Percentiles rank a stretch among this genome's conserved stretches.
Conservation (phyloP, 2,113 vertebrate genomes). For the Chlamydotis undulata region DNA sequence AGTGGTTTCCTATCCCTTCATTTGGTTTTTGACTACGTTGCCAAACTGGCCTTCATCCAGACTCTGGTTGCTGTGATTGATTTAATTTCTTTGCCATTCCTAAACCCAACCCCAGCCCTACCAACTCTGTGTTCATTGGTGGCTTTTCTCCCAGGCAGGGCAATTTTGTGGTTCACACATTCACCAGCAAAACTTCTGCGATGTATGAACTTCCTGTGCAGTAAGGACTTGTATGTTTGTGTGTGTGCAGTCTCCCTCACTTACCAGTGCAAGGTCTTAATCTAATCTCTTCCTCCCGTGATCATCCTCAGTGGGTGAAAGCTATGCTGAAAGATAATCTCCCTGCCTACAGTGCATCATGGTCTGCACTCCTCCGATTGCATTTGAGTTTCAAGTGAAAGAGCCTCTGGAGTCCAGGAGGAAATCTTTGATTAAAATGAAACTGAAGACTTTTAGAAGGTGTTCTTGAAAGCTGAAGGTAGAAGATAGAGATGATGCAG, state of each 20-base stretch:
- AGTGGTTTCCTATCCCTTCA: background rate
- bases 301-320: background rate
- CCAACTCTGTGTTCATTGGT: background rate
- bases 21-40: background rate
- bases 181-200: background rate
- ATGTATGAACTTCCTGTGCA: background rate
- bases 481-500: background rate
- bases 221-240: background rate
- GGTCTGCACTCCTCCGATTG: background rate
- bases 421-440: background rate
- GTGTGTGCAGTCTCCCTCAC: background rate
- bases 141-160: background rate
- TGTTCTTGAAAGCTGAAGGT: background rate
- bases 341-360: background rate
- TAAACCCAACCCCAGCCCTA: background rate
- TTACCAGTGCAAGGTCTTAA: background rate
- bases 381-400: background rate
- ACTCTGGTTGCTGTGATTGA: background rate
- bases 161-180: constrained; percentile 9
- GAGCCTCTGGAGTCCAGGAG: background rate
- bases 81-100: background rate
- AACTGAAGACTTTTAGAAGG: background rate
- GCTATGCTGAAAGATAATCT: background rate
- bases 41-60: constrained; percentile 15
- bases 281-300: background rate